Percentiles rank a stretch among this genome's conserved stretches.
Evolutionary conservation across 1,140 invertebrate species (phyloP).

Genomic region (Notospermus geniculatus): DNA sequence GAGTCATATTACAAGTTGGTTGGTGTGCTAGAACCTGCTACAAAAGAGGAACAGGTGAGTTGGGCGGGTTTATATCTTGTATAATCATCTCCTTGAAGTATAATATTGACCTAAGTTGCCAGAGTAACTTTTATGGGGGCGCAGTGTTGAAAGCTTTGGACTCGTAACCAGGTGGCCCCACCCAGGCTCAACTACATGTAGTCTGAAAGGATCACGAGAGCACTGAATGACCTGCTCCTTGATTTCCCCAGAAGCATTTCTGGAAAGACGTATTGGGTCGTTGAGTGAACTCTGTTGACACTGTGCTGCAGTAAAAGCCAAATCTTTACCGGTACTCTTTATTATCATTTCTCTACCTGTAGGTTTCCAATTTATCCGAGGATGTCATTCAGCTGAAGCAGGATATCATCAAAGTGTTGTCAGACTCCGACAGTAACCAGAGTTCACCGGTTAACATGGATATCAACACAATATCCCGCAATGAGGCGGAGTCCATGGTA

Average conservation of each 20-base stretch:
- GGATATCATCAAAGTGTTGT: constrained; percentile 45
- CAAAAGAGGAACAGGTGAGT: constrained; percentile 41
- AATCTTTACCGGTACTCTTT: neutral
- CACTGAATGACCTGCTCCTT: no score
- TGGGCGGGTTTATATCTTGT: no score
- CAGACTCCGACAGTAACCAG: constrained; percentile 54
- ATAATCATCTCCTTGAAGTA: no score
- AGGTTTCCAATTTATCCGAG: constrained; percentile 53
- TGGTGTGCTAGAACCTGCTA: constrained; percentile 61
- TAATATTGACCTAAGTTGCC: no score
- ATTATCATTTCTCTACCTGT: constrained; percentile 3
- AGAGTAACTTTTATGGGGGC: no score
- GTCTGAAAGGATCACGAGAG: no score
- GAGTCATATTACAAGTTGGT: constrained; percentile 92
- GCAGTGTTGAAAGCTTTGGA: no score
- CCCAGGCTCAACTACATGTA: no score
- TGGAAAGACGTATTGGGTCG: neutral
- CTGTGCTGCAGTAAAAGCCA: neutral
- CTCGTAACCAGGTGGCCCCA: no score
- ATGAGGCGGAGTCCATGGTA: constrained; percentile 61
- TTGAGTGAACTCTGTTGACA: neutral
- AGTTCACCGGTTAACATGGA: constrained; percentile 57
- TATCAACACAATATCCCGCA: constrained; percentile 43
- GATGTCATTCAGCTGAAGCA: constrained; percentile 47
- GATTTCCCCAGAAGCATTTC: no score